Percentiles rank a stretch among this genome's conserved stretches.
Evolutionary conservation across 1,140 invertebrate species (phyloP).

Genomic region (Spodoptera litura): DNA sequence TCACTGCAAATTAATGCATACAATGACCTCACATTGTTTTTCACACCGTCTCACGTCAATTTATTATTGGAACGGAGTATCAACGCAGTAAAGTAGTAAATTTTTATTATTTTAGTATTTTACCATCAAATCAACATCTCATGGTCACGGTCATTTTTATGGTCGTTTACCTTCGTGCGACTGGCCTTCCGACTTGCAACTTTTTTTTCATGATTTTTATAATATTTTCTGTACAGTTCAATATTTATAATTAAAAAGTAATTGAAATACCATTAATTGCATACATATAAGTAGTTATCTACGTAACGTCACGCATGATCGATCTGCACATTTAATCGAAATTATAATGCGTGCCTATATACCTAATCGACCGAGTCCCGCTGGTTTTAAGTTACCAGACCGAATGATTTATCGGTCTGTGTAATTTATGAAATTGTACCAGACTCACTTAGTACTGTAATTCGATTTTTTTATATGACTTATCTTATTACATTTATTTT

Average conservation of each 20-base stretch:
- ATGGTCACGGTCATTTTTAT: slow-evolving; percentile 42
- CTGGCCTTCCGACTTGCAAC: slow-evolving; percentile 12
- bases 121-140: neutral
- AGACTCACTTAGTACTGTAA: neutral
- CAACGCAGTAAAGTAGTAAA: neutral
- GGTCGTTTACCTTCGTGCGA: slow-evolving; percentile 29
- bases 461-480: neutral
- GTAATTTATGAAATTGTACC: slow-evolving; percentile 36
- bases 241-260: neutral
- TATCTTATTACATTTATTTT: neutral
- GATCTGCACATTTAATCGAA: slow-evolving; percentile 24
- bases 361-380: slow-evolving; percentile 31
- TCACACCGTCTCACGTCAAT: slow-evolving; percentile 11
- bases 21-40: slow-evolving; percentile 26
- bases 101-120: slow-evolving; percentile 19
- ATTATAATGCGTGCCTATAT: slow-evolving; percentile 15
- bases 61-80: neutral
- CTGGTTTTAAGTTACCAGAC: slow-evolving; percentile 39
- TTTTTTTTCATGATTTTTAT: neutral
- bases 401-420: slow-evolving; percentile 29
- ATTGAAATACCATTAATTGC: neutral
- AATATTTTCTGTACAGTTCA: neutral
- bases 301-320: slow-evolving; percentile 13
- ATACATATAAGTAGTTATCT: slow-evolving; percentile 4
- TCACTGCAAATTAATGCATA: neutral